Evolutionary conservation across 1,140 invertebrate species (phyloP).

Genomic region (Lordiphosa collinella): DNA sequence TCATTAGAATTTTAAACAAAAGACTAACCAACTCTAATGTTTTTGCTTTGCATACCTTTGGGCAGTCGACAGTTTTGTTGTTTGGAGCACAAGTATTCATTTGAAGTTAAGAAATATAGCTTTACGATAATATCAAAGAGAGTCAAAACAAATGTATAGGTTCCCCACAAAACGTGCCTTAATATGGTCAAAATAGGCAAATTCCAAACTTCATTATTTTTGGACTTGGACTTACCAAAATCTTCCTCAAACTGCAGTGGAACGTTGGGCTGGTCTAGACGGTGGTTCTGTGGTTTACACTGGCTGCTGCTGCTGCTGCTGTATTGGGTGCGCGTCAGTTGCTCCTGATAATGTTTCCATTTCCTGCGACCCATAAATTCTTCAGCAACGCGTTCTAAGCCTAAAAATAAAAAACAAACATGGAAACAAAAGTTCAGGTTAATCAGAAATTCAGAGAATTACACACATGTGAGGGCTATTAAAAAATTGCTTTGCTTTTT

Average conservation of each 20-base stretch:
- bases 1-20: too few species aligned
- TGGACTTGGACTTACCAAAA: slow-evolving; percentile 57
- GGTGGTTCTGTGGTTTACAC: slow-evolving; percentile 53
- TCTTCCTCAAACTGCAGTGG: slow-evolving; percentile 47
- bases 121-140: too few species aligned
- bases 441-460: slow-evolving; percentile 3
- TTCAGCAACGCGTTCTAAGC: slow-evolving; percentile 96
- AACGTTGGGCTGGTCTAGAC: slow-evolving; percentile 51
- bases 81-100: too few species aligned
- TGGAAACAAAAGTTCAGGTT: background rate
- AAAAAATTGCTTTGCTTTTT: background rate
- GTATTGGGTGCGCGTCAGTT: slow-evolving; percentile 81
- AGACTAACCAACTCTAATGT: too few species aligned
- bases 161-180: too few species aligned
- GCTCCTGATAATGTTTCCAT: slow-evolving; percentile 95
- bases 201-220: too few species aligned
- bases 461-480: too few species aligned
- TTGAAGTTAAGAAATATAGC: too few species aligned
- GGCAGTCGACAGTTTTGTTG: too few species aligned
- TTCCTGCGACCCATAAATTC: slow-evolving; percentile 96
- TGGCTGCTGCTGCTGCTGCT: slow-evolving; percentile 36
- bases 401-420: slow-evolving; percentile 80
- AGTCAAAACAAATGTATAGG: too few species aligned
- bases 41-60: too few species aligned
- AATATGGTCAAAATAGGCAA: too few species aligned